Conservation (phyloP, 2,888 invertebrate species). For the Heliconius hortense region DNA sequence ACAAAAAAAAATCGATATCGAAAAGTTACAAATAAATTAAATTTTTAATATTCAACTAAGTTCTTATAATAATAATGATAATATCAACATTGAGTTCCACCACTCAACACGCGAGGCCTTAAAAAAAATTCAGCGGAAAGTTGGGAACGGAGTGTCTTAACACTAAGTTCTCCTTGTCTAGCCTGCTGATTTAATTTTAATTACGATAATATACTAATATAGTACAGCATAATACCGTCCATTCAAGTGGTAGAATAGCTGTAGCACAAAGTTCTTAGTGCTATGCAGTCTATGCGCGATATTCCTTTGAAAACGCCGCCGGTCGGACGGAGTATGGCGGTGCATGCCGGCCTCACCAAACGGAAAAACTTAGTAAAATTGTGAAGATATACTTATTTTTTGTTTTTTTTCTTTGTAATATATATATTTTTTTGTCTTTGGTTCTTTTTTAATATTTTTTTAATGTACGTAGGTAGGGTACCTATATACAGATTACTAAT, state of each 20-base stretch:
- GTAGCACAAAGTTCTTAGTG: constrained; percentile 66
- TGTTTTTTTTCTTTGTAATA: neutral
- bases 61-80: too few species aligned
- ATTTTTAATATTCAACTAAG: too few species aligned
- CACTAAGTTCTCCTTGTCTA: too few species aligned
- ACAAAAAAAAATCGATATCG: too few species aligned
- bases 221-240: constrained; percentile 63
- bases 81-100: too few species aligned
- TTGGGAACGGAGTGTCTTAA: too few species aligned
- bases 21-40: too few species aligned
- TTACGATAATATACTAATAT: too few species aligned
- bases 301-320: constrained; percentile 73
- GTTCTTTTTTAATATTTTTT: neutral
- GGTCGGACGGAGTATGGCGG: constrained; percentile 52
- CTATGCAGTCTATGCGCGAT: constrained; percentile 69
- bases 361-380: constrained; percentile 12
- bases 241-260: constrained; percentile 70
- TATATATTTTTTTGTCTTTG: neutral
- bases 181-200: too few species aligned
- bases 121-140: too few species aligned
- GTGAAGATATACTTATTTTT: neutral
- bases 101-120: too few species aligned
- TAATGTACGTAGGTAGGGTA: neutral
- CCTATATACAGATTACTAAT: neutral
- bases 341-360: constrained; percentile 39